These are phyloP conservation scores for Brachionus koreanus DNA, from an alignment of 1,140 invertebrate species.

Conservation along the genomic window DNA sequence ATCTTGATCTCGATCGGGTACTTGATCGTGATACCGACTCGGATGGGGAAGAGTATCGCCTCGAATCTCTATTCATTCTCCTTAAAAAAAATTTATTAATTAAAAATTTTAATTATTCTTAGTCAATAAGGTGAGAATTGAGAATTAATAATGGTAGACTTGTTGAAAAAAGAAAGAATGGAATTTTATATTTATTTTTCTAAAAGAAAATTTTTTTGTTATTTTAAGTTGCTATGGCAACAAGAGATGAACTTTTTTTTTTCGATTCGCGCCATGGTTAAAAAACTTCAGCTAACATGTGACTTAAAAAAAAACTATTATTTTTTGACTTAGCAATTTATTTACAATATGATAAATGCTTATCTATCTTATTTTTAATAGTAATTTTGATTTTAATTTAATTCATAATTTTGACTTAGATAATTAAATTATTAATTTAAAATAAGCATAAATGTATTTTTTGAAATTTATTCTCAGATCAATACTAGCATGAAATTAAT, in stretches of 20 bases:
- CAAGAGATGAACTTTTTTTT: neutral
- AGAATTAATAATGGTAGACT: neutral
- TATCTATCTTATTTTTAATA: too few relatives aligned
- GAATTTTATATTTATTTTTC: conserved; percentile 1
- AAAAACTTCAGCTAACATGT: neutral
- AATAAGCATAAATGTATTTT: too few relatives aligned
- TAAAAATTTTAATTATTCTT: neutral
- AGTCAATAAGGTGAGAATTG: neutral
- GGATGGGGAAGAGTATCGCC: neutral
- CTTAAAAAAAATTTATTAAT: neutral
- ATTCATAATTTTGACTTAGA: too few relatives aligned
- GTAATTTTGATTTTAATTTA: too few relatives aligned
- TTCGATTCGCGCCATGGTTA: neutral
- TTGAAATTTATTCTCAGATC: too few relatives aligned
- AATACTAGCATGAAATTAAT: too few relatives aligned
- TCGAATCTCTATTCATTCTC: neutral
- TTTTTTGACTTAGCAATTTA: neutral
- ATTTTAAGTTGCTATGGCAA: neutral
- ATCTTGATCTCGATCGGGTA: neutral
- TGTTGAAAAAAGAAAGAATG: neutral
- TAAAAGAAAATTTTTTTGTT: neutral
- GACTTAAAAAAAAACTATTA: neutral
- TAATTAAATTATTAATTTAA: too few relatives aligned
- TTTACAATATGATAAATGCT: too few relatives aligned
- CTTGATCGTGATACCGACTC: neutral